These are phyloP conservation scores for Anableps anableps DNA, from an alignment of 2,797 vertebrate species.

Conservation along the genomic window DNA sequence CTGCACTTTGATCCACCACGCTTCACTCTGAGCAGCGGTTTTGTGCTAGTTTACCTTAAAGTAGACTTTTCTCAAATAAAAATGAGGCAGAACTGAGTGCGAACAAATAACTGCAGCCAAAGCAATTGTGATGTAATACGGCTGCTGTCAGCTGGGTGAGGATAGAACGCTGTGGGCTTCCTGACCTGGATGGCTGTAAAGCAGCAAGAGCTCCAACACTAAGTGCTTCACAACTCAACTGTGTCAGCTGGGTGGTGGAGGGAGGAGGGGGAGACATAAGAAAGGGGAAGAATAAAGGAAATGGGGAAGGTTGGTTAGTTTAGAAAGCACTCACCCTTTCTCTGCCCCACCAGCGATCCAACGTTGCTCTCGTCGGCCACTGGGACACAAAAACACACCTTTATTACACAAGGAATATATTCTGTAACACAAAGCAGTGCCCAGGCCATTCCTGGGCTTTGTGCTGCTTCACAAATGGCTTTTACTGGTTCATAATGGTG, in stretches of 20 bases:
- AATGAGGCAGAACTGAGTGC: conserved; percentile 18
- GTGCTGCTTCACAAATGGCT: conserved; percentile 28
- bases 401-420: not conserved
- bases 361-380: conserved; percentile 94
- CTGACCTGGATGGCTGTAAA: conserved; percentile 63
- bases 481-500: conserved; percentile 25
- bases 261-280: not conserved
- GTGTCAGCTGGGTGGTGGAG: conserved; percentile 34
- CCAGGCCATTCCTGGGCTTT: conserved; percentile 2
- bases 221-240: conserved; percentile 70
- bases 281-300: not conserved
- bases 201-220: conserved; percentile 53
- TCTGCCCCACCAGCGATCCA: conserved; percentile 79
- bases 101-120: conserved; percentile 5
- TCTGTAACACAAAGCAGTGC: conserved; percentile 7
- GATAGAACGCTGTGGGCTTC: conserved; percentile 50
- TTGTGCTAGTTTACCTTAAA: conserved; percentile 28
- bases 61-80: conserved; percentile 32
- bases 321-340: conserved; percentile 81
- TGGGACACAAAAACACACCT: conserved; percentile 52
- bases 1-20: conserved; percentile 2
- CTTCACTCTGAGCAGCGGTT: not conserved
- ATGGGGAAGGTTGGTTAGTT: not conserved
- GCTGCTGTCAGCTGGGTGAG: conserved; percentile 58
- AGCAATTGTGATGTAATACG: conserved; percentile 35